These are phyloP conservation scores for Phymatocera aterrima DNA, from an alignment of 2,888 invertebrate species.

Conservation along the genomic window DNA sequence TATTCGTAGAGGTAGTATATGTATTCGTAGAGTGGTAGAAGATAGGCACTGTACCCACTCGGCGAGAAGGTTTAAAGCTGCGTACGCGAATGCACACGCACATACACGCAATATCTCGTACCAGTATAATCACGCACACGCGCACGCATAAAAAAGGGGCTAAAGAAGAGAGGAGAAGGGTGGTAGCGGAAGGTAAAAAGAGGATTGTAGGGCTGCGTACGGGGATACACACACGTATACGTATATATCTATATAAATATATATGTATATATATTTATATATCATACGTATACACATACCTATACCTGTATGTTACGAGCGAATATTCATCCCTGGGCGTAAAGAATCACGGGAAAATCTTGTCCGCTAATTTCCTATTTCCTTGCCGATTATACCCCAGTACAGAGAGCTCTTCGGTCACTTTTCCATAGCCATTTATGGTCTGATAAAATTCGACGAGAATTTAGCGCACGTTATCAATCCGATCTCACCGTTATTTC, in stretches of 20 bases:
- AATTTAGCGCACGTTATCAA: background rate
- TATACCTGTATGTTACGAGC: no score
- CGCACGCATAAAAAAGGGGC: background rate
- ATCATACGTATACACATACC: no score
- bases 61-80: conserved; percentile 10
- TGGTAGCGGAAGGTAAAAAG: background rate
- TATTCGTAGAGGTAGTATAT: conserved; percentile 5
- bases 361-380: conserved; percentile 35
- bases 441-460: background rate
- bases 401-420: background rate
- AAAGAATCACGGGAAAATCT: conserved; percentile 33
- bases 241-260: no score
- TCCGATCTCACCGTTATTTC: no score
- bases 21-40: no score
- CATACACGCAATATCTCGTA: no score
- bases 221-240: no score
- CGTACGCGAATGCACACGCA: no score
- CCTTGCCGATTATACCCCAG: background rate
- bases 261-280: no score
- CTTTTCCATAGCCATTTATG: background rate
- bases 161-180: background rate
- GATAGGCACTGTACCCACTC: no score
- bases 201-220: no score
- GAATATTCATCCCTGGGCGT: conserved; percentile 2
- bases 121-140: background rate